Base-by-base conservation (phyloP, 2,888 invertebrate genomes). In the Abscondita cerata region DNA sequence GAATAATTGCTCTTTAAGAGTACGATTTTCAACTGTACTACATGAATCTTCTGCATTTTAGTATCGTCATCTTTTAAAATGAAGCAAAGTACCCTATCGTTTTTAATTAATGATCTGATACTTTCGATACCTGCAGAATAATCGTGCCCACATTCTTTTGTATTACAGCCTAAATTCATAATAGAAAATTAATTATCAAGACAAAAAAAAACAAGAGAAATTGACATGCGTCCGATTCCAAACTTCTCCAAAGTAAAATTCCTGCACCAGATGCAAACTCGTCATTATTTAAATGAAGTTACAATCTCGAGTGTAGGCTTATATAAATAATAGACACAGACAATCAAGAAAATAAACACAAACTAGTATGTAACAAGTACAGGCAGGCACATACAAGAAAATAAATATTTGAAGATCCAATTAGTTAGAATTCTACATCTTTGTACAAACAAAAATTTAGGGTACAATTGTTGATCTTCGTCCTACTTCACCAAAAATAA, bases 401-500 rank as follows among this genome's bases (percentile, higher is more conserved):
- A 57, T 57, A 60, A 60, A 64, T 64, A 60, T 64, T 60, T 56
- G 38, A 52, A 46, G 53, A 40, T 57, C 52, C 61, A 61, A 64
- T 61, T 54, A 64, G 58, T 58, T 52, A 54, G 54, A 51, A 41
- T 63, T 55, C 36, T 40, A 59, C 44, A 36, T 47, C 53, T 50
- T 48, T 52, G 36, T 20, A 36, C 47, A 61, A 46, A 38, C 16
- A 44, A 11, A 18, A n/a, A 4, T 16, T 18, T 12, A 33, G 16
- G 12, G 40, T 48, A 19, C 11, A 11, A 48, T 40, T 18, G 38
- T 44, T 52, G 31, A 33, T 50, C 41, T 55, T 31, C 34, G 18
- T 57, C 38, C 11, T 12, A 8, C 46, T 16, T 40, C 15, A 40
- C 12, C 8, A 25, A 11, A 48, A 34, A 19, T 19, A 48, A 40